Evolutionary conservation across 2,888 invertebrate species (phyloP), one percentile per base, ranked within the genome.

Genomic region (Orgyia antiqua): DNA sequence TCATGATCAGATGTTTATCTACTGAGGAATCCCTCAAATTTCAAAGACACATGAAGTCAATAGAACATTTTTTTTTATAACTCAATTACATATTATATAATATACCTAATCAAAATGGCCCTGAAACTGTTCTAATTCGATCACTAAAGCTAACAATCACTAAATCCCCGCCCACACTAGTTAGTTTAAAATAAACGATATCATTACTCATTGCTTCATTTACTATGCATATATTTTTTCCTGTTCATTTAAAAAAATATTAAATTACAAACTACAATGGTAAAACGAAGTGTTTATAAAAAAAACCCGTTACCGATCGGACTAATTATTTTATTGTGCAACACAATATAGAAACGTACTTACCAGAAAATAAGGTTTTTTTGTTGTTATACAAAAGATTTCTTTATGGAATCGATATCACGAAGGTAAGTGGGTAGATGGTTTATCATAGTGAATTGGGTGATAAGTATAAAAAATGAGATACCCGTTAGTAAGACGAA

Each of bases 271-370:
- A 54, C 49, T 57, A 73, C 76, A 82, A 82, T 64, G 63, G 64
- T 62, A 65, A 68, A 63, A 64, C 61, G 71, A 68, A 68, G 61
- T 60, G 55, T 44, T 43, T 45, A 51, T 62, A 62, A 77, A 62
- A 77, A 80, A 65, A 54, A 56, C 70, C 83, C 83, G 84, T 79
- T 86, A 77, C 53, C 55, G 62, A 73, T 63, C 75, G 65, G 62
- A 62, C 79, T 86, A 86, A 86, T 86, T 86, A 86, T 77, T 69
- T 75, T 64, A 69, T 82, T 83, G 82, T 82, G 64, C 60, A 62
- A 53, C 58, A 67, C 72, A 76, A 74, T 74, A 68, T 65, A 61
- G 70, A 69, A 68, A 78, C 80, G 78, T 79, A 79, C 72, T 70
- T 64, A 63, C 56, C 52, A 70, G 71, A 78, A 78, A 83, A 78